Percentiles rank a stretch among this genome's conserved stretches.
These are phyloP conservation scores for Hippocampus mohnikei DNA, from an alignment of 2,113 vertebrate species.

Conservation along the genomic window DNA sequence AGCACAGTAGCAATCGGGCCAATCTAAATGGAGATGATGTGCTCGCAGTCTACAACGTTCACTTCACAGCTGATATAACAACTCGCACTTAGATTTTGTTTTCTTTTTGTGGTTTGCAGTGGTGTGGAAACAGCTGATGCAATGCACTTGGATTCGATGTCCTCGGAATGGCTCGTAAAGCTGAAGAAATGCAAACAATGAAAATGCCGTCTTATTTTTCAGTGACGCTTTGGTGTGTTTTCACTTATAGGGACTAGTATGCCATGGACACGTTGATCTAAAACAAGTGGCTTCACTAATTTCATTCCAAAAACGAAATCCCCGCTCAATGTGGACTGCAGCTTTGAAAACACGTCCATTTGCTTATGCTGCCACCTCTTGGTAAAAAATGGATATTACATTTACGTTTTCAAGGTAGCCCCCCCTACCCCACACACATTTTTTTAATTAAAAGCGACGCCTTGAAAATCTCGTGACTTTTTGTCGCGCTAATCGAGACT, in stretches of 20 bases:
- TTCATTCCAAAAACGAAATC: not conserved
- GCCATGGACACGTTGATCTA: not conserved
- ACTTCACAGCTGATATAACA: not conserved
- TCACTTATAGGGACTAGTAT: not conserved
- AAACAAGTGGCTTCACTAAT: not conserved
- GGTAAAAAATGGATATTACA: not conserved
- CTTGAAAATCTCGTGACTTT: no score
- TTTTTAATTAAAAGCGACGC: no score
- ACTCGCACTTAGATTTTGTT: not conserved
- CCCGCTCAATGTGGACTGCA: not conserved
- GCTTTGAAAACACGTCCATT: no score
- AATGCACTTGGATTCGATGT: not conserved
- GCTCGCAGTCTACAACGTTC: not conserved
- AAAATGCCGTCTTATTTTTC: not conserved
- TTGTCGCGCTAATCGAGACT: no score
- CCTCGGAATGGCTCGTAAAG: no score
- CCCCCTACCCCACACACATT: no score
- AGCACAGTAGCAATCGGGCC: constrained; percentile 28
- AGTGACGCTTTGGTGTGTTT: no score
- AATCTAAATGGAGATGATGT: constrained; percentile 9
- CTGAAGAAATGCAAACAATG: no score
- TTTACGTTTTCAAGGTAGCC: not conserved
- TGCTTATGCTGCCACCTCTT: not conserved
- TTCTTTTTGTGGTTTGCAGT: not conserved
- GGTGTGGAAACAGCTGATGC: not conserved